These are phyloP conservation scores for Blennius ocellaris DNA, from an alignment of 2,113 vertebrate genomes.

Conservation along the genomic window DNA sequence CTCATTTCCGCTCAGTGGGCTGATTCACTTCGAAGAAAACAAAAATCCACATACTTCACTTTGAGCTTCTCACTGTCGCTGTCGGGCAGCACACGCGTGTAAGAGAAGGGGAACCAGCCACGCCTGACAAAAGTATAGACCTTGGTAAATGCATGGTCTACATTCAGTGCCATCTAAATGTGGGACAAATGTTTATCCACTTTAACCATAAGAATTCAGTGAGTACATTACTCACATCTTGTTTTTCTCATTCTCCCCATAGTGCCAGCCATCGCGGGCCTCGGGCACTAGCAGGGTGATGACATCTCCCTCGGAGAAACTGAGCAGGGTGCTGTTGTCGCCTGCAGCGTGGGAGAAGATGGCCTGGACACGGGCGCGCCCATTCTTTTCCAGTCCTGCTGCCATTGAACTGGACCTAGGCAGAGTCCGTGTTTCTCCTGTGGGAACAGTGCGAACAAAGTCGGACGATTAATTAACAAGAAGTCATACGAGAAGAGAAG, in stretches of 20 bases:
- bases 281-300: slow-evolving; percentile 98
- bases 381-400: slow-evolving; percentile 94
- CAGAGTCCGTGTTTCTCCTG: slow-evolving; percentile 96
- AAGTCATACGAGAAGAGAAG: too few species aligned
- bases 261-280: slow-evolving; percentile 98
- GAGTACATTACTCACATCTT: slow-evolving; percentile 87
- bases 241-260: slow-evolving; percentile 98
- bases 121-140: slow-evolving; percentile 82
- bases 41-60: slow-evolving; percentile 86
- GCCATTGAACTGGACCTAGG: slow-evolving; percentile 99
- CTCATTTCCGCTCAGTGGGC: background rate
- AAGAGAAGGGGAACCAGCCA: slow-evolving; percentile 99
- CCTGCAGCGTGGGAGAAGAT: slow-evolving; percentile 97
- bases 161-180: background rate
- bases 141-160: background rate
- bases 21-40: background rate
- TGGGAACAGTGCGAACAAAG: slow-evolving; percentile 52
- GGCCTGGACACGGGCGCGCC: slow-evolving; percentile 93
- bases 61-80: slow-evolving; percentile 88
- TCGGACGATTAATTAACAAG: too few species aligned
- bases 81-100: slow-evolving; percentile 93
- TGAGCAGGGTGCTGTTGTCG: slow-evolving; percentile 95
- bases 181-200: background rate
- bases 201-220: background rate
- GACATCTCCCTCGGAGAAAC: slow-evolving; percentile 96